Base-by-base conservation (phyloP, 35 echinoderm and acorn worm genomes). In the Ophioderma brevispina region DNA sequence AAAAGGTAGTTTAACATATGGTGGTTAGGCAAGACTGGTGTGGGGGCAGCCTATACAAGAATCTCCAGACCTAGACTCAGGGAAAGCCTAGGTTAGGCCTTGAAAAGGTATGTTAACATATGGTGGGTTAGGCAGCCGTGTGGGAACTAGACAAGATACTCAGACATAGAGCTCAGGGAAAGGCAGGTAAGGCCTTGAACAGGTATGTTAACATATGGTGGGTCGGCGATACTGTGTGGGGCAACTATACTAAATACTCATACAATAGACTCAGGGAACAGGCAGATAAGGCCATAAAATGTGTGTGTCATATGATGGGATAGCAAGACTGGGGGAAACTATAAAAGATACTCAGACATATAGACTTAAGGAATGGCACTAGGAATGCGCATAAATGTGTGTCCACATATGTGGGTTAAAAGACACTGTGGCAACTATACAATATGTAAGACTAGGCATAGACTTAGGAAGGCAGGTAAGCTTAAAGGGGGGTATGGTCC, bases 51-150 rank as follows among this genome's bases (percentile, higher is more conserved):
- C 32, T 93, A 10, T 85, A 93, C 52, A 84, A 43, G n/a, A 49
- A 88, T 93, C 19, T 42, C 89, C 33, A 83, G 78, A 13, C 92
- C 88, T 79, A 70, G 59, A 70, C 59, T 70, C 59, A 6, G 59
- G 23, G 59, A 70, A 70, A 70, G 59, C 10, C 59, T n/a, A 70
- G 59, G 59, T 70, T 15, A 70, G 41, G 41, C 41, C n/a, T n/a
- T 46, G 17, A 46, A 8, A 56, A 93, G 4, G 59, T 70, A 25
- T 70, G 59, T 70, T 25, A 25, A 93, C 86, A 15, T 93, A 93
- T 88, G 92, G 92, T 33, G 92, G 92, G 40, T 64, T 93, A 28
- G 75, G 79, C 17, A 82, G 92, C 79, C 89, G 32, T 88, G 82
- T 64, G 81, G 63, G 32, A 93, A 39, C 43, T 93, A 10, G 92